phyloP scores from a whole-genome alignment of 2,888 invertebrate species.

The Tachina fera region DNA sequence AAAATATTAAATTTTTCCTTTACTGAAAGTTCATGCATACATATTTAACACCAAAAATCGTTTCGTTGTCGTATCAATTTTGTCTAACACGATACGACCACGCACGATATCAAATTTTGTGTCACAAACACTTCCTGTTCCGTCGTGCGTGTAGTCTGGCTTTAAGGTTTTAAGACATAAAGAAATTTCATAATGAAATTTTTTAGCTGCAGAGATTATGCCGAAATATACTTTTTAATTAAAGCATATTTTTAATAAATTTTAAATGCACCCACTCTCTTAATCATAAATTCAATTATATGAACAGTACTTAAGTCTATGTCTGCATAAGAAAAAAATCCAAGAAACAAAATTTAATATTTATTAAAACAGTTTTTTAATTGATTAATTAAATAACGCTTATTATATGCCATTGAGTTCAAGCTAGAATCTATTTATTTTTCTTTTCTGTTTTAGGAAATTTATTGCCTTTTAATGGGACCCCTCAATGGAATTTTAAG shows the following conservation, averaged over 20 bases:
- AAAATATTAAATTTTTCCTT: too few species aligned
- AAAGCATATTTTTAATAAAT: not conserved
- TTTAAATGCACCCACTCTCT: not conserved
- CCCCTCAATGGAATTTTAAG: not conserved
- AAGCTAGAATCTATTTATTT: not conserved
- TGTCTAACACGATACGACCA: too few species aligned
- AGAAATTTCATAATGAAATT: too few species aligned
- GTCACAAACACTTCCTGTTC: too few species aligned
- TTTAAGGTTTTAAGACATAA: too few species aligned
- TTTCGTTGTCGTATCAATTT: too few species aligned
- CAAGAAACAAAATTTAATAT: constrained; percentile 4
- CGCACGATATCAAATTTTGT: too few species aligned
- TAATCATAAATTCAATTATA: constrained; percentile 34
- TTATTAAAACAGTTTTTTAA: constrained; percentile 30
- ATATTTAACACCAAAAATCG: too few species aligned
- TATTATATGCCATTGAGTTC: constrained; percentile 41
- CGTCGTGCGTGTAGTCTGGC: too few species aligned
- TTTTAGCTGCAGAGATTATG: too few species aligned
- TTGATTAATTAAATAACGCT: constrained; percentile 62
- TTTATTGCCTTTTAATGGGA: constrained; percentile 34
- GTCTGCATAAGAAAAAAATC: not conserved
- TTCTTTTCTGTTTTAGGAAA: constrained; percentile 1
- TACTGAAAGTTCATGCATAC: too few species aligned
- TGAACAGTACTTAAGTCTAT: constrained; percentile 10
- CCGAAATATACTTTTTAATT: too few species aligned